These are phyloP conservation scores for Acleris holmiana DNA, from an alignment of 2,888 invertebrate genomes.

Conservation along the genomic window DNA sequence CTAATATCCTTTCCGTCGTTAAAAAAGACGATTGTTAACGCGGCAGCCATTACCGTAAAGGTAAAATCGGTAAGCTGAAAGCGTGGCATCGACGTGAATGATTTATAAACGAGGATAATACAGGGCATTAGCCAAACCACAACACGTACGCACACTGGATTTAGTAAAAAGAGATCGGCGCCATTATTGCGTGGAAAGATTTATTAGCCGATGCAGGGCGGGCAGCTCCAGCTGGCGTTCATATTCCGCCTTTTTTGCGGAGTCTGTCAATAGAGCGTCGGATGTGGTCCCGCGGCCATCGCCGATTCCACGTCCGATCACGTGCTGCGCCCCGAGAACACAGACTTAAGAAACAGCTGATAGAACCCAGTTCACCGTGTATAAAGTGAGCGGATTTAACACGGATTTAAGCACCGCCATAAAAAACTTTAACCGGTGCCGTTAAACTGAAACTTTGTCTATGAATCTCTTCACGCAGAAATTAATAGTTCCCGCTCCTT, in stretches of 20 bases:
- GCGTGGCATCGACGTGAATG: conserved; percentile 70
- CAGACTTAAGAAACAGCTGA: conserved; percentile 32
- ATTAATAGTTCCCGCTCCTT: conserved; percentile 26
- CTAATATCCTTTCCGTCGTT: conserved; percentile 42
- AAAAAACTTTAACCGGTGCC: conserved; percentile 34
- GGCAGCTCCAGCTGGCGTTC: conserved; percentile 46
- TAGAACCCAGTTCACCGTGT: conserved; percentile 29
- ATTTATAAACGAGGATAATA: conserved; percentile 74
- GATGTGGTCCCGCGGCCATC: conserved; percentile 47
- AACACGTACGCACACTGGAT: conserved; percentile 68
- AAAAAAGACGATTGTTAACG: conserved; percentile 51
- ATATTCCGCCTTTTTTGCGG: conserved; percentile 51
- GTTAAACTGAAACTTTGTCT: conserved; percentile 36
- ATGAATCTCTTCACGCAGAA: conserved; percentile 36
- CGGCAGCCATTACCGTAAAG: conserved; percentile 44
- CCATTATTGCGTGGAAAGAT: conserved; percentile 62
- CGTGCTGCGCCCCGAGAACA: conserved; percentile 40
- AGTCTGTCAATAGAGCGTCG: conserved; percentile 50
- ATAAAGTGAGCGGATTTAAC: conserved; percentile 34
- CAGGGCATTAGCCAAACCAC: conserved; percentile 70
- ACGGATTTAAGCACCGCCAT: conserved; percentile 35
- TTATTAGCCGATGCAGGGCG: conserved; percentile 56
- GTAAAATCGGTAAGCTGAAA: conserved; percentile 50
- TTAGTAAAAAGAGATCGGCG: conserved; percentile 66
- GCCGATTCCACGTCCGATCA: conserved; percentile 52